Evolutionary conservation across 1,140 invertebrate species (phyloP).

Genomic region (Polyergus mexicanus): DNA sequence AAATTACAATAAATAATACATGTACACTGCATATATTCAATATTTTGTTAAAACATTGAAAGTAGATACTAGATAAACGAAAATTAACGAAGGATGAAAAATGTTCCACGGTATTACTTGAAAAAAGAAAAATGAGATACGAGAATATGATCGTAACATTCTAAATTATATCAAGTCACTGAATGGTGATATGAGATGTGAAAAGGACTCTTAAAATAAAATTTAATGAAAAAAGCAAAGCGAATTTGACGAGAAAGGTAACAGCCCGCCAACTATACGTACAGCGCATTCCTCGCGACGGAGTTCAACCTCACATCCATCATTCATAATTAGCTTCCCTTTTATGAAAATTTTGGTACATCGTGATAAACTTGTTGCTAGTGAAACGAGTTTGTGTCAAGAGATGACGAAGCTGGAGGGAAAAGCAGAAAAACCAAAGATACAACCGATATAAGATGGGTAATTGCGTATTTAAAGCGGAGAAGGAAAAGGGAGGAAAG

Average conservation of each 20-base stretch:
- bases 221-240: constrained; percentile 22
- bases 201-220: not conserved
- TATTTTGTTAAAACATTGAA: no score
- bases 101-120: no score
- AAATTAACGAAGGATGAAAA: constrained; percentile 11
- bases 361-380: constrained; percentile 49
- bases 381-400: constrained; percentile 16
- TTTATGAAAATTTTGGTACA: constrained; percentile 18
- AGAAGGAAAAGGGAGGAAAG: not conserved
- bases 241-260: not conserved
- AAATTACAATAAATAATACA: no score
- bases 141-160: not conserved
- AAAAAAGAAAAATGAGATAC: not conserved
- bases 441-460: not conserved
- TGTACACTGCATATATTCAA: no score
- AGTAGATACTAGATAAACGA: constrained; percentile 1
- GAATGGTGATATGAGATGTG: constrained; percentile 7
- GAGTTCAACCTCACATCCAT: constrained; percentile 1
- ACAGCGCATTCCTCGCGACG: not conserved
- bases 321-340: constrained; percentile 37
- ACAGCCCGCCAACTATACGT: not conserved
- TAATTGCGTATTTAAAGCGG: constrained; percentile 39
- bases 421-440: constrained; percentile 36
- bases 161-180: not conserved
- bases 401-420: not conserved